Evolutionary conservation across 2,113 vertebrate species (phyloP).

Genomic region (Grammomys surdaster): DNA sequence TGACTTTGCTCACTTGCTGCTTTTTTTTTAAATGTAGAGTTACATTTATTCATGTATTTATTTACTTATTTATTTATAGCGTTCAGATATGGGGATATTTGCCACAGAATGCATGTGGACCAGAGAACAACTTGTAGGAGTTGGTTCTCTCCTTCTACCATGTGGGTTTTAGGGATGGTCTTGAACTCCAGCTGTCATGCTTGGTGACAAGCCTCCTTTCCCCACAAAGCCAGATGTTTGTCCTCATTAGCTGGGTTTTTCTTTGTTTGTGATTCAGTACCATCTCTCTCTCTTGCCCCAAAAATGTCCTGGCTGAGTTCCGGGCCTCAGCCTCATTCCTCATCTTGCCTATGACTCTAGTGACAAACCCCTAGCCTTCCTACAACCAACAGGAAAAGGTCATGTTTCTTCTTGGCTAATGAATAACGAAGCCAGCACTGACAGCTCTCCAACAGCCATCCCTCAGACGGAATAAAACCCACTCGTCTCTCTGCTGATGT

Average conservation of each 20-base stretch:
- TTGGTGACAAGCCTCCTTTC: neutral
- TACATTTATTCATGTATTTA: neutral
- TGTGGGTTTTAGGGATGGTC: neutral
- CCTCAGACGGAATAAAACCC: neutral
- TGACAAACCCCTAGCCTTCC: neutral
- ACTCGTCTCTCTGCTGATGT: neutral
- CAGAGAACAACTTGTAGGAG: neutral
- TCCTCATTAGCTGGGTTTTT: neutral
- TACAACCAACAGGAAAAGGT: conserved; percentile 41
- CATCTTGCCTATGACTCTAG: neutral
- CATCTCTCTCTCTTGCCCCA: neutral
- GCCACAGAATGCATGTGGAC: neutral
- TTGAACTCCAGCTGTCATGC: neutral
- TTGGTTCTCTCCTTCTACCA: neutral
- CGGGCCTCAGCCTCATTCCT: neutral
- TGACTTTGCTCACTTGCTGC: neutral
- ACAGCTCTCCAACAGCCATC: neutral
- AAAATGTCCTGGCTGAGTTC: neutral
- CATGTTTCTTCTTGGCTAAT: conserved; percentile 59
- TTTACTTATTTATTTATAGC: neutral
- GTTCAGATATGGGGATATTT: neutral
- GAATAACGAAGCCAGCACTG: conserved; percentile 46
- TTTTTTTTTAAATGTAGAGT: neutral
- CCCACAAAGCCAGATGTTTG: neutral
- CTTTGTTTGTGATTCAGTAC: neutral